A percentile compares a stretch with the other conserved stretches of the same genome.
Evolutionary conservation across 2,888 invertebrate species (phyloP).

Genomic region (Drosophila formosana): DNA sequence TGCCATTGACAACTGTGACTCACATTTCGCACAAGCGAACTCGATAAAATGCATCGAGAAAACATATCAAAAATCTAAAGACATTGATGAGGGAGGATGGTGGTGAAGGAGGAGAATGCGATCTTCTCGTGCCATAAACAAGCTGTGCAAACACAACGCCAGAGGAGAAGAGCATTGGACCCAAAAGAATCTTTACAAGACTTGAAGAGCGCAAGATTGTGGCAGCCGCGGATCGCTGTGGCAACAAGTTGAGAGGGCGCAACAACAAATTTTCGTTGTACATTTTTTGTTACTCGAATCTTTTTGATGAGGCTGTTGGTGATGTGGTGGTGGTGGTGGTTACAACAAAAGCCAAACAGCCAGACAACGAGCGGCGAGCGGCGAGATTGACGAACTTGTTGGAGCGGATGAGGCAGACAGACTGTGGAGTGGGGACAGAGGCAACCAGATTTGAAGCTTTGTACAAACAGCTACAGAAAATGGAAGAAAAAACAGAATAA

Average conservation of each 20-base stretch:
- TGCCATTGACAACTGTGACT: constrained; percentile 16
- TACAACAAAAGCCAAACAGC: constrained; percentile 69
- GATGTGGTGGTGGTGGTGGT: constrained; percentile 21
- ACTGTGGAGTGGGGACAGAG: not conserved
- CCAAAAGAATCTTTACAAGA: constrained; percentile 57
- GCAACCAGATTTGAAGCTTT: constrained; percentile 78
- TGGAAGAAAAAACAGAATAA: constrained; percentile 44
- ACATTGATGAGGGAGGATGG: no score
- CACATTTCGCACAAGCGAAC: constrained; percentile 21
- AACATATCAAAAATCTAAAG: constrained; percentile 22
- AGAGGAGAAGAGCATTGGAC: constrained; percentile 24
- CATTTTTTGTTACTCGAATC: constrained; percentile 55
- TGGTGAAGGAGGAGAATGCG: not conserved
- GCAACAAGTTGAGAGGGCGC: constrained; percentile 26
- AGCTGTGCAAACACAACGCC: constrained; percentile 37
- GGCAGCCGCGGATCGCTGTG: constrained; percentile 12
- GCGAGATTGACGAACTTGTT: constrained; percentile 73
- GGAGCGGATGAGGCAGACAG: constrained; percentile 16
- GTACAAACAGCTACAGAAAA: constrained; percentile 66
- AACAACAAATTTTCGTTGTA: constrained; percentile 38
- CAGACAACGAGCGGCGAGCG: constrained; percentile 39
- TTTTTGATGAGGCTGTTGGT: constrained; percentile 63
- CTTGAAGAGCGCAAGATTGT: constrained; percentile 45
- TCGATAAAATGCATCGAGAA: constrained; percentile 31
- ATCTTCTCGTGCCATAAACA: constrained; percentile 17